Conservation (phyloP, 2,113 vertebrate species). For the Perccottus glenii region DNA sequence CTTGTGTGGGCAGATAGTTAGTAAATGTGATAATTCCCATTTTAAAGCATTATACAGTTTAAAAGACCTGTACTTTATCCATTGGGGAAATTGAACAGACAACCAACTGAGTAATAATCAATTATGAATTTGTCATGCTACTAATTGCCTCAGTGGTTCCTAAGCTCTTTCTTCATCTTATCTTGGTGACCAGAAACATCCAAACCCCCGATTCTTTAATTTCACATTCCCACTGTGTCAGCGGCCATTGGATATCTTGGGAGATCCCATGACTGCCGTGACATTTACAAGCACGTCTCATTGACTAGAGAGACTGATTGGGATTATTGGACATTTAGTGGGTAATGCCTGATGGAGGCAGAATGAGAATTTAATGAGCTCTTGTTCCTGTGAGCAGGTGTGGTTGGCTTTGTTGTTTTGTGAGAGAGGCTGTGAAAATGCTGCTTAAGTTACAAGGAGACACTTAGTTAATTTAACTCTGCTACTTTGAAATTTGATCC, state of each 20-base stretch:
- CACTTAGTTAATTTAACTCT: conserved; percentile 14
- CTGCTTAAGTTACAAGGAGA: conserved; percentile 25
- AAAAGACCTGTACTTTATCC: background rate
- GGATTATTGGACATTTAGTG: conserved; percentile 51
- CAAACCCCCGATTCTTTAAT: conserved; percentile 13
- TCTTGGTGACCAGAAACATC: conserved; percentile 15
- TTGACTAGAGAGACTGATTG: conserved; percentile 45
- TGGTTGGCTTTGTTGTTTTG: conserved; percentile 27
- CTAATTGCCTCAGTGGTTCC: conserved; percentile 64
- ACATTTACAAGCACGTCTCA: conserved; percentile 40
- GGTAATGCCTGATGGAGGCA: conserved; percentile 14
- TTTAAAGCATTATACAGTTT: background rate
- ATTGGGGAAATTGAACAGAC: conserved; percentile 42
- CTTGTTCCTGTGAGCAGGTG: conserved; percentile 15
- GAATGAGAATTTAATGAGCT: conserved; percentile 60
- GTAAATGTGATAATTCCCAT: background rate
- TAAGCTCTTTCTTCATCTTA: conserved; percentile 57
- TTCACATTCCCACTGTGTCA: background rate
- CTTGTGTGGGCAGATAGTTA: background rate
- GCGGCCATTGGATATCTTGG: conserved; percentile 12
- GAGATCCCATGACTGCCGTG: conserved; percentile 35
- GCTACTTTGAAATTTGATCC: no score
- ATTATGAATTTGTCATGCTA: conserved; percentile 59
- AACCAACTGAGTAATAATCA: conserved; percentile 45
- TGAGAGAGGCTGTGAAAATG: background rate